phyloP scores from a whole-genome alignment of 2,888 invertebrate genomes.

The Holacanthella duospinosa region DNA sequence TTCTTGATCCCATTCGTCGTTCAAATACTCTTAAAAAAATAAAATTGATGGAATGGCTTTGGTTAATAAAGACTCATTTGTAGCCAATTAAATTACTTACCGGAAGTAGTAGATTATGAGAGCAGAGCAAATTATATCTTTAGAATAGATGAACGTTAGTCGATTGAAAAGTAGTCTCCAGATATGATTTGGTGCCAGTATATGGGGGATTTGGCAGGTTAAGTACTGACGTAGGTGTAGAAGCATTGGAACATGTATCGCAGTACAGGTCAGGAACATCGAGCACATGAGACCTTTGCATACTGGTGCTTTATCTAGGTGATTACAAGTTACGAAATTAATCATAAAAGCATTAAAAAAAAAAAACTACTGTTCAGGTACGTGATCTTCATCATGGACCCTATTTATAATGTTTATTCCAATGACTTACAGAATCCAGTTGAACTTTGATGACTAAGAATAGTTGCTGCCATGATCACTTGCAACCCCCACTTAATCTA shows the following conservation, averaged over 20 bases:
- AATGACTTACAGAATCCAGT: slow-evolving; percentile 42
- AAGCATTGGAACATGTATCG: slow-evolving; percentile 44
- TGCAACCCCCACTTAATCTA: no score
- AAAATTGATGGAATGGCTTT: background rate
- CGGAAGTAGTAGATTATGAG: slow-evolving; percentile 47
- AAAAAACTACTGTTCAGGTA: slow-evolving; percentile 12
- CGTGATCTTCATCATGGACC: no score
- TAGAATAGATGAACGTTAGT: slow-evolving; percentile 46
- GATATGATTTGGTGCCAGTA: slow-evolving; percentile 39
- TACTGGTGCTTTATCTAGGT: slow-evolving; percentile 46
- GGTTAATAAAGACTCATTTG: no score
- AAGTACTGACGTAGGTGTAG: slow-evolving; percentile 42
- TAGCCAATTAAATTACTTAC: slow-evolving; percentile 33
- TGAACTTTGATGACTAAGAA: slow-evolving; percentile 41
- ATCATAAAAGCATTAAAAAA: no score
- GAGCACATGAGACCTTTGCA: slow-evolving; percentile 45
- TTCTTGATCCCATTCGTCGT: slow-evolving; percentile 46
- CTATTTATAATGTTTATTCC: background rate
- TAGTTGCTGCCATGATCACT: slow-evolving; percentile 36
- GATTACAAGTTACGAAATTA: no score
- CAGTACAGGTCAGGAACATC: slow-evolving; percentile 44
- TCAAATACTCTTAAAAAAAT: slow-evolving; percentile 44
- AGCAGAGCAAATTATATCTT: slow-evolving; percentile 46
- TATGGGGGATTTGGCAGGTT: slow-evolving; percentile 42
- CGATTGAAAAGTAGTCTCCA: slow-evolving; percentile 38